Percentiles rank a stretch among this genome's conserved stretches.
Conservation (phyloP, 1,140 invertebrate species). For the Trichonephila inaurata region DNA sequence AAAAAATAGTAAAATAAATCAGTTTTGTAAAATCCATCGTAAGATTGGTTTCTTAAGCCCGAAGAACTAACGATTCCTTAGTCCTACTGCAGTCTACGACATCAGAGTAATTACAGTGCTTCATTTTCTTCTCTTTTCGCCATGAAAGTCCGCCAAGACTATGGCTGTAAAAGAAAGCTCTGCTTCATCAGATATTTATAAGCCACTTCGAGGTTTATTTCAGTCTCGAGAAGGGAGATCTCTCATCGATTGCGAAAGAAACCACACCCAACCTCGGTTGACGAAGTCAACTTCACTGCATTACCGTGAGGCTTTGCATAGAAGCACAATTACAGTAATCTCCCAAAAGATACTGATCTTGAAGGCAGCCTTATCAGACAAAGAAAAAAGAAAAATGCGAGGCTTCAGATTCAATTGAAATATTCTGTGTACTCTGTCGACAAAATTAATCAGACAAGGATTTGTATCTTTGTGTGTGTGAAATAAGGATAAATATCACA, state of each 20-base stretch:
- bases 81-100: background rate
- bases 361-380: background rate
- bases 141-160: background rate
- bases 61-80: too few species aligned
- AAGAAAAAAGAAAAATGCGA: background rate
- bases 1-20: too few species aligned
- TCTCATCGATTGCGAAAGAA: conserved; percentile 64
- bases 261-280: conserved; percentile 62
- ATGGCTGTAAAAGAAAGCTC: conserved; percentile 11
- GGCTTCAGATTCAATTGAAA: background rate
- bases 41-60: background rate
- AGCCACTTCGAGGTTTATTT: conserved; percentile 50
- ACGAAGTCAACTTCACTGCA: conserved; percentile 27
- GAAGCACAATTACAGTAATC: conserved; percentile 42
- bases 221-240: conserved; percentile 29
- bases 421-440: background rate
- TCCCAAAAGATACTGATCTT: conserved; percentile 36
- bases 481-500: background rate
- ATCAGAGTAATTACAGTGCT: background rate
- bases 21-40: background rate
- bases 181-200: conserved; percentile 60
- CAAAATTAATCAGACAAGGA: background rate
- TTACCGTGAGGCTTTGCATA: conserved; percentile 23
- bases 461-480: background rate
- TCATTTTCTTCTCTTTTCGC: background rate